Percentiles rank a stretch among this genome's conserved stretches.
Evolutionary conservation across 2,113 vertebrate species (phyloP).

Genomic region (Sceloporus tristichus): DNA sequence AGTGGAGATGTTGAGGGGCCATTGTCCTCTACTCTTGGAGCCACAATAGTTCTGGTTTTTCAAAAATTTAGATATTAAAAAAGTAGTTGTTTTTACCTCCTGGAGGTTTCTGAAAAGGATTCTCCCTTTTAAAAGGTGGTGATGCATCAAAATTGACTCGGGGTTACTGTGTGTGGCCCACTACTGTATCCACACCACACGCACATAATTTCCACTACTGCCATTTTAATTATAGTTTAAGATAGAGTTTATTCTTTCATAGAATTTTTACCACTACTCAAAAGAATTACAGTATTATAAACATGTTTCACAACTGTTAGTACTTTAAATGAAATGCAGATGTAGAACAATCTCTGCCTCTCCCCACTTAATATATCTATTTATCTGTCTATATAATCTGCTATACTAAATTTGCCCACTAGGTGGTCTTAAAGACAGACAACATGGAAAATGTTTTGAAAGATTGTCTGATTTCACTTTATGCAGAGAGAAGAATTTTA

Average conservation of each 20-base stretch:
- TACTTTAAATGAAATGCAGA: not conserved
- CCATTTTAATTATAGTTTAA: conserved; percentile 13
- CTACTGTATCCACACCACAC: not conserved
- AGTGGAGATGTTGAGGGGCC: not conserved
- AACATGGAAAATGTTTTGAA: not conserved
- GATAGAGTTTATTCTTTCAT: conserved; percentile 12
- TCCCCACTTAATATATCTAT: too few relatives aligned
- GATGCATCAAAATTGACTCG: too few relatives aligned
- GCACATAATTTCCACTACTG: not conserved
- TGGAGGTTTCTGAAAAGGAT: not conserved
- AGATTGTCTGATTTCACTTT: conserved; percentile 3
- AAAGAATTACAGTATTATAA: conserved; percentile 2
- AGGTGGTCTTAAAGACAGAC: conserved; percentile 56
- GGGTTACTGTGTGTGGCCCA: too few relatives aligned
- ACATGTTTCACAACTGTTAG: not conserved
- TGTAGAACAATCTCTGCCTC: not conserved
- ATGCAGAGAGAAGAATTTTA: not conserved
- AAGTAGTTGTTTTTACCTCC: not conserved
- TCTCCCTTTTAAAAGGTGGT: too few relatives aligned
- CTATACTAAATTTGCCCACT: conserved; percentile 36
- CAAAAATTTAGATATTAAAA: too few relatives aligned
- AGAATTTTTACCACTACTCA: not conserved
- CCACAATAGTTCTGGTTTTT: too few relatives aligned
- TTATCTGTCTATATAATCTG: conserved; percentile 7
- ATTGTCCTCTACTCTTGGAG: too few relatives aligned